Conservation (phyloP, 2,888 invertebrate species). For the Teinopalpus imperialis region DNA sequence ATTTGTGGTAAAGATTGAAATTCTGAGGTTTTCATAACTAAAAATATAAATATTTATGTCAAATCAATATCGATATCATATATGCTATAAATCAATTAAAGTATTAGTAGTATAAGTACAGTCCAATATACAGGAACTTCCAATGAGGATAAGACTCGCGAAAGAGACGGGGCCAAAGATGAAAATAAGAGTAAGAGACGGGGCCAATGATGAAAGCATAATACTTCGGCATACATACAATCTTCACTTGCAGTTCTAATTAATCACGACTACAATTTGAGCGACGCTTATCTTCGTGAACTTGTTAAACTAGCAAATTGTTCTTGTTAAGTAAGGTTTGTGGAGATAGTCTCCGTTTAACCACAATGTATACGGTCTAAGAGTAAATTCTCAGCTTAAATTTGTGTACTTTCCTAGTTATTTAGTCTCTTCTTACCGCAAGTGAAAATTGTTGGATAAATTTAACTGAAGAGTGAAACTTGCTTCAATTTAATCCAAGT, state of each 20-base stretch:
- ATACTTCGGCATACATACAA: constrained; percentile 33
- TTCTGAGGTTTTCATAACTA: too few relatives aligned
- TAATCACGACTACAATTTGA: constrained; percentile 55
- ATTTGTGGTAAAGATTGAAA: too few relatives aligned
- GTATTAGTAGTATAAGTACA: too few relatives aligned
- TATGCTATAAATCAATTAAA: too few relatives aligned
- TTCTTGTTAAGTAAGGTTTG: constrained; percentile 49
- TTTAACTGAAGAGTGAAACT: constrained; percentile 16
- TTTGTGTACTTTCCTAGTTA: constrained; percentile 31
- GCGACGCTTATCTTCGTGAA: constrained; percentile 49
- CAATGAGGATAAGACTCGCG: neutral
- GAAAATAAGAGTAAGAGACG: neutral
- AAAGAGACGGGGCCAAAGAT: neutral
- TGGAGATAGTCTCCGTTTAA: constrained; percentile 41
- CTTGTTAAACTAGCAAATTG: constrained; percentile 59
- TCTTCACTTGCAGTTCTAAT: constrained; percentile 34
- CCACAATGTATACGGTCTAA: constrained; percentile 39
- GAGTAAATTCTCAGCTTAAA: constrained; percentile 37
- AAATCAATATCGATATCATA: too few relatives aligned
- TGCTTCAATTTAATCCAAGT: constrained; percentile 16
- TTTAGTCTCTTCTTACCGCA: constrained; percentile 22
- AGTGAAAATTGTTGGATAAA: constrained; percentile 27
- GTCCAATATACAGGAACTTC: too few relatives aligned
- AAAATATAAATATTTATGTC: too few relatives aligned
- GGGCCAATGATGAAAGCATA: neutral